phyloP scores from a whole-genome alignment of 2,113 vertebrate species.

The Coregonus clupeaformis region DNA sequence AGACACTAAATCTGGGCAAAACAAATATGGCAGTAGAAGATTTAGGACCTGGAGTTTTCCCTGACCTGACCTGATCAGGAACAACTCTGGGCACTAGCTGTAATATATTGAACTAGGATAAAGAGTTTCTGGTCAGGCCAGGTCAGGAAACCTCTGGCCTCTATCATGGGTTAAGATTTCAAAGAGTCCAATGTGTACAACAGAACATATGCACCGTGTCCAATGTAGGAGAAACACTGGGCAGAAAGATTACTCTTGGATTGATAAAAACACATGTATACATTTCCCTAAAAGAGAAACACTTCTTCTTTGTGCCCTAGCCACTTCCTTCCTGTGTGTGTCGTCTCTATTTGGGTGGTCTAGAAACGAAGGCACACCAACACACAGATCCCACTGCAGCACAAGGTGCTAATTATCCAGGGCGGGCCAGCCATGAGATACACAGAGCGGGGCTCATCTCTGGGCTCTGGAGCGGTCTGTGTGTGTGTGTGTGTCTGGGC shows the following conservation, averaged over 20 bases:
- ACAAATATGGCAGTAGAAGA: background rate
- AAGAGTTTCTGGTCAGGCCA: too few relatives aligned
- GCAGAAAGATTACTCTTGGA: too few relatives aligned
- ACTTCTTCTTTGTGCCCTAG: slow-evolving; percentile 29
- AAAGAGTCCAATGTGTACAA: background rate
- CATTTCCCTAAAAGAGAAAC: slow-evolving; percentile 1
- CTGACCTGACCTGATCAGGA: too few relatives aligned
- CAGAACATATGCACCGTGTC: too few relatives aligned
- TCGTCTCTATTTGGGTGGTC: slow-evolving; percentile 58
- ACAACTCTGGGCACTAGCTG: too few relatives aligned
- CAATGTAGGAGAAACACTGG: background rate
- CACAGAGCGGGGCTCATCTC: slow-evolving; percentile 28
- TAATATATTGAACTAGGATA: too few relatives aligned
- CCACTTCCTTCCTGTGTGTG: slow-evolving; percentile 39
- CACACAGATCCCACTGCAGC: slow-evolving; percentile 13
- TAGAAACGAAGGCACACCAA: background rate
- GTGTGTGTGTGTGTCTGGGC: background rate
- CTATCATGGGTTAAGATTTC: background rate
- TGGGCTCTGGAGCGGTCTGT: slow-evolving; percentile 9
- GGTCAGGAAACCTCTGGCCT: too few relatives aligned
- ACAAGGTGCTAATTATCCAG: slow-evolving; percentile 45
- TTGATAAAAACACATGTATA: background rate
- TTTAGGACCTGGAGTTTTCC: too few relatives aligned
- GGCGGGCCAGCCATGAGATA: slow-evolving; percentile 24
- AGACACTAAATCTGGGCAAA: background rate